phyloP scores from a whole-genome alignment of 2,888 invertebrate species.

The Salticus scenicus region DNA sequence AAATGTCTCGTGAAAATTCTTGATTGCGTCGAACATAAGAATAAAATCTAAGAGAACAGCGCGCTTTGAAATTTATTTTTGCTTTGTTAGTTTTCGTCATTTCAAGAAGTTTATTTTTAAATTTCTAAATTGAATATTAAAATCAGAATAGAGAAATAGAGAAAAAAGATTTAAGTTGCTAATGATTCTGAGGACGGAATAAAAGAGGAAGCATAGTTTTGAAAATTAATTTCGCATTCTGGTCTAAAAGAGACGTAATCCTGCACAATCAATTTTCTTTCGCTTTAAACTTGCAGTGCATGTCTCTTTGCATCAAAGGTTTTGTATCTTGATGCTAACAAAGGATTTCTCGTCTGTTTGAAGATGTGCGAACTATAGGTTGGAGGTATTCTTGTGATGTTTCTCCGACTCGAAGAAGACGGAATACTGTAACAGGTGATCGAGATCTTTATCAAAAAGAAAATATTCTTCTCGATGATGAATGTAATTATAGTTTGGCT shows the following conservation, averaged over 20 bases:
- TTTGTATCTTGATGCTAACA: background rate
- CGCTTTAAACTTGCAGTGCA: background rate
- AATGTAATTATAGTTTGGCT: background rate
- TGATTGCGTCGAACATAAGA: background rate
- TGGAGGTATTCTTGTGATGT: background rate
- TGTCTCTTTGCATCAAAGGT: background rate
- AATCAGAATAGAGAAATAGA: too few relatives aligned
- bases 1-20: background rate
- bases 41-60: background rate
- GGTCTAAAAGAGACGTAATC: conserved; percentile 1
- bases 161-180: background rate
- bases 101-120: background rate
- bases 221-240: conserved; percentile 6
- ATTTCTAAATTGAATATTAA: background rate
- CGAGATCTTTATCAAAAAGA: background rate
- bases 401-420: background rate
- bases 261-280: background rate
- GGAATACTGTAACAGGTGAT: background rate
- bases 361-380: background rate
- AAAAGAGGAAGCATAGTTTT: background rate
- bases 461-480: background rate
- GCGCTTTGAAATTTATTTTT: background rate
- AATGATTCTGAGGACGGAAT: background rate
- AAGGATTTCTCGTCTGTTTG: background rate
- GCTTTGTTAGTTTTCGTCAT: background rate